Conservation (phyloP, 2,113 vertebrate species). For the Gnathochromis pfefferi region DNA sequence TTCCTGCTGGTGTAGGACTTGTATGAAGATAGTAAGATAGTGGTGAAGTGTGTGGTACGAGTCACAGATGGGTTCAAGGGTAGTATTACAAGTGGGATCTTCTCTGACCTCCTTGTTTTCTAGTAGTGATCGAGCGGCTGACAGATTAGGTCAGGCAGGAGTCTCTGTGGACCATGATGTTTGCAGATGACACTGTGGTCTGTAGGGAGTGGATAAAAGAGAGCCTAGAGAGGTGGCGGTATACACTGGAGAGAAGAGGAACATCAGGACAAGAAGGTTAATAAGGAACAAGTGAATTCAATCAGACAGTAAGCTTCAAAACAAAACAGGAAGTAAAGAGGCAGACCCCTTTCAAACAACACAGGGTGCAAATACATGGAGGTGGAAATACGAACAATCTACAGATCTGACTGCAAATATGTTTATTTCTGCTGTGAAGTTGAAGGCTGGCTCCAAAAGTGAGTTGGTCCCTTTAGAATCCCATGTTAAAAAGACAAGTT, state of each 20-base stretch:
- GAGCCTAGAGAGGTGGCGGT: not conserved
- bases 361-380: not conserved
- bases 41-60: not conserved
- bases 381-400: not conserved
- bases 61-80: not conserved
- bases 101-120: not conserved
- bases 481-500: not conserved
- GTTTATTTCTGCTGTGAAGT: not conserved
- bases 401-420: not conserved
- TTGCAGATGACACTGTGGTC: not conserved
- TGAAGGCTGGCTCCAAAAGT: not conserved
- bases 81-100: not conserved
- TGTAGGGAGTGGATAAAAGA: not conserved
- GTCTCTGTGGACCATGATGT: not conserved
- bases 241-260: not conserved
- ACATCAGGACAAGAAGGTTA: not conserved
- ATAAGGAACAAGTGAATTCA: not conserved
- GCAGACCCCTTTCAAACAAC: not conserved
- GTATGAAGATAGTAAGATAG: not conserved
- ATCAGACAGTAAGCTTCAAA: not conserved
- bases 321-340: not conserved
- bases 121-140: not conserved
- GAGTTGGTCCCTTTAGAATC: not conserved
- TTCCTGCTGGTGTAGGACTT: not conserved
- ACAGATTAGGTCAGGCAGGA: not conserved